phyloP scores from a whole-genome alignment of 2,797 vertebrate genomes.

The Synaphobranchus kaupii region DNA sequence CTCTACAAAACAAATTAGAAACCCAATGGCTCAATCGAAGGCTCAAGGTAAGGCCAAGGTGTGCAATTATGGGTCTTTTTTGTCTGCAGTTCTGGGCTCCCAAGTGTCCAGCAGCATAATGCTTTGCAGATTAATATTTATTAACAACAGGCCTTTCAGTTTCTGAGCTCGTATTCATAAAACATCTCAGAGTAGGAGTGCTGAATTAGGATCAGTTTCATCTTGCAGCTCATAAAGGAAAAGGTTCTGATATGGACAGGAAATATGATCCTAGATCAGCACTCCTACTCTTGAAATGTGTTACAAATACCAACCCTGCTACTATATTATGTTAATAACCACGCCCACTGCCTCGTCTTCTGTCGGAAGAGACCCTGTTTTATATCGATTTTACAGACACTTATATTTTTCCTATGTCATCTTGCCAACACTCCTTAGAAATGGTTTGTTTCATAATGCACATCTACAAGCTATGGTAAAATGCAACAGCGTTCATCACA shows the following conservation, averaged over 20 bases:
- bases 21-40: neutral
- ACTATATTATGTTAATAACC: neutral
- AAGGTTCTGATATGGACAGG: neutral
- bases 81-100: neutral
- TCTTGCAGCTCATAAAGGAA: neutral
- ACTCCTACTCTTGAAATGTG: neutral
- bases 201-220: neutral
- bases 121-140: neutral
- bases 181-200: neutral
- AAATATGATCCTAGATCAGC: neutral
- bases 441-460: neutral
- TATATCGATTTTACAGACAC: neutral
- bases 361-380: neutral
- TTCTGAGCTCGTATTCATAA: neutral
- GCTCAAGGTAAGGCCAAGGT: neutral
- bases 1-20: neutral
- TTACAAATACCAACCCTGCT: neutral
- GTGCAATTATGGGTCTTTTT: neutral
- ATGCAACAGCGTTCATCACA: neutral
- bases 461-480: neutral
- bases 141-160: neutral
- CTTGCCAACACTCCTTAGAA: neutral
- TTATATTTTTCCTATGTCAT: neutral
- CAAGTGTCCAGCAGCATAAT: neutral
- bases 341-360: neutral